A percentile compares a stretch with the other conserved stretches of the same genome.
These are phyloP conservation scores for Tetranychus piercei DNA, from an alignment of 2,888 invertebrate genomes.

Conservation along the genomic window DNA sequence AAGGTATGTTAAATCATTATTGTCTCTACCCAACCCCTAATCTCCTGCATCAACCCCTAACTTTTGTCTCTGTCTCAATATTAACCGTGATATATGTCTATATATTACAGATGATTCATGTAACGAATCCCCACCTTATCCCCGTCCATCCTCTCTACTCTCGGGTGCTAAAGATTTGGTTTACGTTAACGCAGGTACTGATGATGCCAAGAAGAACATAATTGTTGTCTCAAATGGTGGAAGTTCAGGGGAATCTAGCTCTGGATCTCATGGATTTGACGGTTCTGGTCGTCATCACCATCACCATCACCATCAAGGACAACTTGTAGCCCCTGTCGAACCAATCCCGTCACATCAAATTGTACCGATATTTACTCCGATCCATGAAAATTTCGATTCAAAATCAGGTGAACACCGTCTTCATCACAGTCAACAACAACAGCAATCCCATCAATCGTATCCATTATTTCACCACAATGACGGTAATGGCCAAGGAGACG, in stretches of 20 bases:
- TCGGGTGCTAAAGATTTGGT: slow-evolving; percentile 4
- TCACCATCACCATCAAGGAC: neutral
- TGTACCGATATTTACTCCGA: neutral
- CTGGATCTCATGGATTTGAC: neutral
- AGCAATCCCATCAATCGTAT: neutral
- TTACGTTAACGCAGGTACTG: slow-evolving; percentile 6
- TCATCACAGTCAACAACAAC: neutral
- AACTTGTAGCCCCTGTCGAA: neutral
- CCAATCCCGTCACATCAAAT: neutral
- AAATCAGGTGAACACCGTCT: neutral
- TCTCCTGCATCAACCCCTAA: neutral
- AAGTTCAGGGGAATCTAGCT: neutral
- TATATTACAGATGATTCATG: neutral
- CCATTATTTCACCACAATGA: neutral
- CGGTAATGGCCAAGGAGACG: neutral
- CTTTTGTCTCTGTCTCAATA: neutral
- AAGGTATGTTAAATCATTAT: neutral
- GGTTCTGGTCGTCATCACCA: neutral
- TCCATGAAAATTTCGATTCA: neutral
- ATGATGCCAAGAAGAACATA: neutral
- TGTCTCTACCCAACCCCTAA: neutral
- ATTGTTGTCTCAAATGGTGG: slow-evolving; percentile 7
- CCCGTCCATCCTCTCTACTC: neutral
- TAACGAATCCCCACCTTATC: neutral
- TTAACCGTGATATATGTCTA: neutral